Conservation (phyloP, 1,140 invertebrate species). For the Globodera rostochiensis region DNA sequence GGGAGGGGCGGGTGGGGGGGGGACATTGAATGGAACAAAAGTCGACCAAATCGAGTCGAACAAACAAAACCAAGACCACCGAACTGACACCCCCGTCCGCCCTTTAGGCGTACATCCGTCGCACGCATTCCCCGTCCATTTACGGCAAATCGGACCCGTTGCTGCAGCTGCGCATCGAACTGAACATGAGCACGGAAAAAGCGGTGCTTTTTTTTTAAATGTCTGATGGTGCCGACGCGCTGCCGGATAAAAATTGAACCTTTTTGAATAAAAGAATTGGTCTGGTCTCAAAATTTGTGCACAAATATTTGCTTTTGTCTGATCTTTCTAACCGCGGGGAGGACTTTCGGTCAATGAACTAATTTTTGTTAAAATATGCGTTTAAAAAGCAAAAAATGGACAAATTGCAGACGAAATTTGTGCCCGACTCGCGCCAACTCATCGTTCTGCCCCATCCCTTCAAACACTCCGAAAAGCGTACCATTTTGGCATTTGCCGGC, state of each 20-base stretch:
- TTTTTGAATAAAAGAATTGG: too few relatives aligned
- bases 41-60: too few relatives aligned
- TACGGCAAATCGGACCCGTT: constrained; percentile 61
- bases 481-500: constrained; percentile 61
- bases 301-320: too few relatives aligned
- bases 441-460: constrained; percentile 61
- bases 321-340: too few relatives aligned
- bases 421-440: constrained; percentile 55
- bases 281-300: too few relatives aligned
- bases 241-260: too few relatives aligned
- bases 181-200: constrained; percentile 64
- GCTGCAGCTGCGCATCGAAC: constrained; percentile 56
- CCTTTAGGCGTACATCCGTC: constrained; percentile 54
- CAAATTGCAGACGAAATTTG: constrained; percentile 61
- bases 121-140: constrained; percentile 57
- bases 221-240: too few relatives aligned
- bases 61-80: too few relatives aligned
- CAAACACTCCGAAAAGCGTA: constrained; percentile 59
- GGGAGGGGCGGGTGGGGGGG: constrained; percentile 43
- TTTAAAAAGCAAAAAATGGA: not conserved
- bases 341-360: too few relatives aligned
- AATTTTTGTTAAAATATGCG: constrained; percentile 23
- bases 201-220: constrained; percentile 31
- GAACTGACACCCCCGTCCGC: too few relatives aligned
- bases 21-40: constrained; percentile 38